Evolutionary conservation across 2,797 vertebrate genomes (phyloP).

Genomic region (Columba guinea): DNA sequence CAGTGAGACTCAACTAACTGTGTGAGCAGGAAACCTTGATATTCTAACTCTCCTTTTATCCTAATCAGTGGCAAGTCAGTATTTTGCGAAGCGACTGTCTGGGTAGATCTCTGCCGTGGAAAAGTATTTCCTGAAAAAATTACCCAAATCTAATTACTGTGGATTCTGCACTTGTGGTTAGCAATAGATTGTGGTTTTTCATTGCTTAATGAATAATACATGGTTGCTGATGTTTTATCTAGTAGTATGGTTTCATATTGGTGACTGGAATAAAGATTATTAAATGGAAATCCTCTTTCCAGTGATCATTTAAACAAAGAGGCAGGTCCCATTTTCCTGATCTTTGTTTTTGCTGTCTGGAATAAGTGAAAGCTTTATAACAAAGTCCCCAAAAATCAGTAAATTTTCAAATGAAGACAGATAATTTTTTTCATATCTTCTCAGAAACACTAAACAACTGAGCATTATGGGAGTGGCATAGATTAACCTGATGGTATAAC

Average conservation of each 20-base stretch:
- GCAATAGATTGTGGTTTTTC: background rate
- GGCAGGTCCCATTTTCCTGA: background rate
- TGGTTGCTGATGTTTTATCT: background rate
- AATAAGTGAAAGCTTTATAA: background rate
- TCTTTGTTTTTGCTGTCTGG: background rate
- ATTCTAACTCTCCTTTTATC: background rate
- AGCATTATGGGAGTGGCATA: background rate
- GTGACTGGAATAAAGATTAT: background rate
- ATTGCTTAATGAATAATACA: background rate
- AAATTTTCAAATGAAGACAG: background rate
- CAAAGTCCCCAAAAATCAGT: background rate
- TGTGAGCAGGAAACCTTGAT: background rate
- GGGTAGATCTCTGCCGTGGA: background rate
- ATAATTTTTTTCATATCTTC: background rate
- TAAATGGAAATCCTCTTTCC: background rate
- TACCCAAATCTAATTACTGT: background rate
- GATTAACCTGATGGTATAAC: background rate
- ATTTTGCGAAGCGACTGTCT: background rate
- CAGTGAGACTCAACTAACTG: background rate
- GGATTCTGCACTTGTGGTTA: background rate
- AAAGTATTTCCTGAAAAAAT: background rate
- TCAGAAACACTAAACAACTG: background rate
- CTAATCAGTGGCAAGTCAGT: background rate
- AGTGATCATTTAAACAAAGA: background rate
- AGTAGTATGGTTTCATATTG: background rate